phyloP scores from a whole-genome alignment of 2,888 invertebrate genomes.

The Rapana venosa region DNA sequence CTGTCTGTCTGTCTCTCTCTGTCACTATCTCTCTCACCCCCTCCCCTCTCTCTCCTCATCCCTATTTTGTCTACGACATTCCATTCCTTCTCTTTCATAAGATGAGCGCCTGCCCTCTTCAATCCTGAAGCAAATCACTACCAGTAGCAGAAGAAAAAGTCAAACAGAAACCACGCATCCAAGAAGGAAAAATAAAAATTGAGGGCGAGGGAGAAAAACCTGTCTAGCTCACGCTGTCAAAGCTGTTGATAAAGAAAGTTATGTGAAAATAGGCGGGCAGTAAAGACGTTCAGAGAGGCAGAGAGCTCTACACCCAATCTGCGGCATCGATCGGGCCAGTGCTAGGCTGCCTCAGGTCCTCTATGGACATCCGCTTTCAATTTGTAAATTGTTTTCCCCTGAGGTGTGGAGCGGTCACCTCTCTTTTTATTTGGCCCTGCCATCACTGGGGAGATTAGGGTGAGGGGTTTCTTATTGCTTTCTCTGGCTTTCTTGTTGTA shows the following conservation, averaged over 20 bases:
- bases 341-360: not conserved
- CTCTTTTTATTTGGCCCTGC: conserved; percentile 24
- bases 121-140: too few species aligned
- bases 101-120: too few species aligned
- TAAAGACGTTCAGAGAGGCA: conserved; percentile 8
- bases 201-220: too few species aligned
- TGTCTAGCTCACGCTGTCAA: too few species aligned
- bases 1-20: too few species aligned
- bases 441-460: not conserved
- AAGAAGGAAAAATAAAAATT: too few species aligned
- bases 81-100: too few species aligned
- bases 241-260: conserved; percentile 7
- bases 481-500: not conserved
- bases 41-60: too few species aligned
- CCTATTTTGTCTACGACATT: too few species aligned
- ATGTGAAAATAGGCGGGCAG: conserved; percentile 32
- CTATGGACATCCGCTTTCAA: conserved; percentile 41
- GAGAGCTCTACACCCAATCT: conserved; percentile 36
- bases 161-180: too few species aligned
- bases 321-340: not conserved
- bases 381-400: conserved; percentile 44
- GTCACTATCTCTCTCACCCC: too few species aligned
- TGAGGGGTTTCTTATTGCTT: not conserved
- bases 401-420: conserved; percentile 6
- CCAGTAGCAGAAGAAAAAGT: not conserved